Evolutionary conservation across 2,888 invertebrate species (phyloP).

Genomic region (Tinea pellionella): DNA sequence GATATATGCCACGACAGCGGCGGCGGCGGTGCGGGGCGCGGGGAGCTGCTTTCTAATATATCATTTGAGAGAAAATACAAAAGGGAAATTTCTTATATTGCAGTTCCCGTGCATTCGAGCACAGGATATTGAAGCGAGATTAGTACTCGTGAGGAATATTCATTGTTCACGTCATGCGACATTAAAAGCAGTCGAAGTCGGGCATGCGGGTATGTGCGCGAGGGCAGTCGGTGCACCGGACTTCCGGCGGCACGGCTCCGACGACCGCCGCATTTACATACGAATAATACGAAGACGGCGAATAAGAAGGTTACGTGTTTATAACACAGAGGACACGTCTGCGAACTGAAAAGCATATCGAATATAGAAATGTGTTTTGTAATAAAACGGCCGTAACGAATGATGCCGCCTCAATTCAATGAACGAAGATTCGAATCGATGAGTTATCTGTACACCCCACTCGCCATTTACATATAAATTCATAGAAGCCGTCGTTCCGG

Average conservation of each 20-base stretch:
- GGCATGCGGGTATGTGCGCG: no score
- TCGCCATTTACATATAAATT: slow-evolving; percentile 58
- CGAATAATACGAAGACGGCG: not conserved
- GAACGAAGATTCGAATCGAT: not conserved
- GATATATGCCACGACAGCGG: slow-evolving; percentile 77
- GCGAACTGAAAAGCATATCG: no score
- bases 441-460: not conserved
- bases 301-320: no score
- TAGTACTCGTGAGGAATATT: no score
- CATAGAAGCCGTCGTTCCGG: slow-evolving; percentile 64
- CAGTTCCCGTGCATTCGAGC: no score
- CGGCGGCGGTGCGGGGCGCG: no score
- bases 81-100: no score
- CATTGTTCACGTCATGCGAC: no score
- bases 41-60: slow-evolving; percentile 65
- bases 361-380: not conserved
- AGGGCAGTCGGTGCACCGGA: not conserved
- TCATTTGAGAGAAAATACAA: no score
- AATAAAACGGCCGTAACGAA: not conserved
- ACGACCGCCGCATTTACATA: not conserved
- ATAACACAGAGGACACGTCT: no score
- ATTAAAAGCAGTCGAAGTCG: no score
- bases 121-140: no score
- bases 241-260: slow-evolving; percentile 2
- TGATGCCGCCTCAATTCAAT: not conserved